A percentile compares a stretch with the other conserved stretches of the same genome.
Conservation (phyloP, 2,797 vertebrate genomes). For the Spinus pinus region DNA sequence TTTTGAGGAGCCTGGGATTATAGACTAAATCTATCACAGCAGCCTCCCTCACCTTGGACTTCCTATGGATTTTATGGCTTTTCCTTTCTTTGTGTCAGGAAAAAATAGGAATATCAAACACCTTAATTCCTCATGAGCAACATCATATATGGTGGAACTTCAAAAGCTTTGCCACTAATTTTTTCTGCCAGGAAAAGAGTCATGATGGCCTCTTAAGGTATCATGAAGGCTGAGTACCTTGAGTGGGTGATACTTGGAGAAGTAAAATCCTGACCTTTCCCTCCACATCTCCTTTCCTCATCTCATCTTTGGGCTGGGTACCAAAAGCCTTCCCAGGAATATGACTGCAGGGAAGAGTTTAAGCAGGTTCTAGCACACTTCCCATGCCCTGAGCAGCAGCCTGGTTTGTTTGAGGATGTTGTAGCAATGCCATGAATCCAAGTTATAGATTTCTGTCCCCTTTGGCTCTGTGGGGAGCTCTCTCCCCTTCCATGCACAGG, state of each 20-base stretch:
- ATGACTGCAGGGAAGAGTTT: background rate
- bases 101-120: background rate
- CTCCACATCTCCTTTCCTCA: background rate
- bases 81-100: background rate
- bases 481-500: background rate
- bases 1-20: background rate
- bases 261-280: background rate
- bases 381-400: background rate
- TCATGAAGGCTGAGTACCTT: background rate
- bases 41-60: background rate
- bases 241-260: background rate
- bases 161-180: background rate
- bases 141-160: accelerated
- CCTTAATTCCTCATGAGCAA: background rate
- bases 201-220: background rate
- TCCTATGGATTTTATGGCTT: background rate
- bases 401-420: background rate
- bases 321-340: background rate
- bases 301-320: background rate
- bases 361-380: background rate
- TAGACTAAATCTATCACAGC: background rate
- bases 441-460: background rate
- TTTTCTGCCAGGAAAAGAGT: background rate
- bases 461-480: background rate
- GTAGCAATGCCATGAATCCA: background rate